Evolutionary conservation across 37 sponge, comb jelly and placozoan genomes (phyloP), one percentile per base, ranked within the genome.

Genomic region (Petrosia ficiformis): DNA sequence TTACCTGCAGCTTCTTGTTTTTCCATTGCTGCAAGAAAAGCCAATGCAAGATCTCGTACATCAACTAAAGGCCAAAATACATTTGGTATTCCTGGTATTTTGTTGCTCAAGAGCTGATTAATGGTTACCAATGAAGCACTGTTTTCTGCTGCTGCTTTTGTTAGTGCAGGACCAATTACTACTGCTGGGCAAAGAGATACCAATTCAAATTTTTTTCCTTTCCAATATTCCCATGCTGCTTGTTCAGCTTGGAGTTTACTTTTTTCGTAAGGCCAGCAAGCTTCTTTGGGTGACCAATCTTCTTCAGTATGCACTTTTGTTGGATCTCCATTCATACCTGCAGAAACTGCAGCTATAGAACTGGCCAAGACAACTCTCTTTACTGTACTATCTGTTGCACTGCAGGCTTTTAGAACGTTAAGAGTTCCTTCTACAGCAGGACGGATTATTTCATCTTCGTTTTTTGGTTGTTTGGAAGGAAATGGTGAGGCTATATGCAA

Each of bases 401-500:
- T 86, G 65, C 97, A 96, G 1, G 94, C 97, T 22, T 78, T 75
- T 25, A 96, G 86, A 6, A 96, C 94, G 39, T 85, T 88, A 43
- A 58, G 36, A 4, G 89, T 87, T 0, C 94, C 94, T 26, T 93
- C 87, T 33, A 90, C 94, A 8, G 97, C 91, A 38, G 91, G 89
- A 0, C 37, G 54, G 25, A 96, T 80, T 16, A 84, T 14, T 35
- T 52, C 54, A 1, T 73, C 77, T 22, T 78, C 75, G n/a, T 71
- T 69, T 31, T 82, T 77, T 0, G 75, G 56, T 26, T 35, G 11
- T 14, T 31, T 57, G 2, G 65, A 36, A 16, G 89, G 86, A 67
- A 90, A 87, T 8, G 94, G 94, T 42, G 97, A 96, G 21, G 97
- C 97, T 0, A 96, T 73, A 69, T 96, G 97, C 41, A 85, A 79